Evolutionary conservation across 2,113 vertebrate species (phyloP), one percentile per base, ranked within the genome.

Genomic region (Fulica atra): DNA sequence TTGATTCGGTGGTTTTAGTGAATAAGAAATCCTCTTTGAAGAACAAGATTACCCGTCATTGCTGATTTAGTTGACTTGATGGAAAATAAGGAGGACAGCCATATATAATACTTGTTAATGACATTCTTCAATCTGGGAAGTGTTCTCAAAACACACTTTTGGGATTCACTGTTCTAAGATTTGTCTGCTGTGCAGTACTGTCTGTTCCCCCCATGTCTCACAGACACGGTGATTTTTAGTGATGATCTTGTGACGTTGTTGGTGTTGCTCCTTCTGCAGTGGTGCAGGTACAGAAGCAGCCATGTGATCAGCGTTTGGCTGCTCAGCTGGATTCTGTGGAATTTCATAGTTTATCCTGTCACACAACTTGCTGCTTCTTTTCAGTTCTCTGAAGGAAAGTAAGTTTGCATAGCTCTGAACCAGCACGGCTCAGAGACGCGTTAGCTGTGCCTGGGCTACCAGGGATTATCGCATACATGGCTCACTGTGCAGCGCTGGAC

Each of bases 141-240:
- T 70, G 50, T 79, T 68, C 25, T 21, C 11, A 74, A 68, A 86
- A 53, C 26, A 17, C 19, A 29, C 31, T 74, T 60, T 72, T 17
- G 35, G 33, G 26, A 84, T 59, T 91, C 16, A 24, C 18, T 53
- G 23, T 21, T 86, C 38, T 33, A 63, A 50, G 21, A 70, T 91
- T n/a, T 81, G 9, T 38, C 33, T 2, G 2, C 46, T 48, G 3
- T 61, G 4, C 15, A 1, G 60, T 69, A 57, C 44, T 48, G 3
- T 64, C 38, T 46, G 29, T 61, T 16, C 50, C 5, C 3, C 2
- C 16, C 4, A 1, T 1, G 0, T 36, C 51, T 76, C 28, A 13
- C 28, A 70, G 57, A 38, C 20, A 8, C 6, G 4, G 33, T 6
- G 10, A 31, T 23, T 87, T 48, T 69, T 65, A 57, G 28, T 61